Conservation (phyloP, 2,797 vertebrate species). For the Gallinago nigripennis region DNA sequence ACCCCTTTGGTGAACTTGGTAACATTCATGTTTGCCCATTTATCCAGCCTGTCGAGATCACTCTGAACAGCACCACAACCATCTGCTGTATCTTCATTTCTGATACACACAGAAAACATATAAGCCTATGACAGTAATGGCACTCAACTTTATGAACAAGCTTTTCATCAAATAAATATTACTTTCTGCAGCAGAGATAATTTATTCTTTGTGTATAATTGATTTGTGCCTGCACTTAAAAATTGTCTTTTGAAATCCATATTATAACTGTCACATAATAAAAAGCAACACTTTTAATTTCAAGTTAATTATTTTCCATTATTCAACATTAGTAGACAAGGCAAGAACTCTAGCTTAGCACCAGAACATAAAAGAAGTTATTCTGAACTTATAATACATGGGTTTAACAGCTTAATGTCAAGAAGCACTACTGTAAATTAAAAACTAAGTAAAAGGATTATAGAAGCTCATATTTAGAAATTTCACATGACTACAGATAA, state of each 20-base stretch:
- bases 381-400: constrained; percentile 62
- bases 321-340: constrained; percentile 68
- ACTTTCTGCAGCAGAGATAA: constrained; percentile 39
- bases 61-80: neutral
- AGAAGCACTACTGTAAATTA: constrained; percentile 53
- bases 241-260: constrained; percentile 69
- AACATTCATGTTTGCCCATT: neutral
- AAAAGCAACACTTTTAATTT: constrained; percentile 71
- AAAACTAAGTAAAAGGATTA: constrained; percentile 53
- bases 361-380: constrained; percentile 59
- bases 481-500: neutral
- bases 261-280: constrained; percentile 69
- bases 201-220: constrained; percentile 71
- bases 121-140: neutral
- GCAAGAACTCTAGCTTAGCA: constrained; percentile 48
- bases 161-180: constrained; percentile 54
- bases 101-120: neutral
- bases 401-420: constrained; percentile 64
- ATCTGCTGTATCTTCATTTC: neutral
- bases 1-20: neutral
- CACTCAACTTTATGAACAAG: neutral
- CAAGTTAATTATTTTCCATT: constrained; percentile 76
- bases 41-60: neutral
- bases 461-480: neutral
- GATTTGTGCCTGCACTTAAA: constrained; percentile 69